Base-by-base conservation (phyloP, 1,140 invertebrate genomes). In the Muscidifurax raptorellus region DNA sequence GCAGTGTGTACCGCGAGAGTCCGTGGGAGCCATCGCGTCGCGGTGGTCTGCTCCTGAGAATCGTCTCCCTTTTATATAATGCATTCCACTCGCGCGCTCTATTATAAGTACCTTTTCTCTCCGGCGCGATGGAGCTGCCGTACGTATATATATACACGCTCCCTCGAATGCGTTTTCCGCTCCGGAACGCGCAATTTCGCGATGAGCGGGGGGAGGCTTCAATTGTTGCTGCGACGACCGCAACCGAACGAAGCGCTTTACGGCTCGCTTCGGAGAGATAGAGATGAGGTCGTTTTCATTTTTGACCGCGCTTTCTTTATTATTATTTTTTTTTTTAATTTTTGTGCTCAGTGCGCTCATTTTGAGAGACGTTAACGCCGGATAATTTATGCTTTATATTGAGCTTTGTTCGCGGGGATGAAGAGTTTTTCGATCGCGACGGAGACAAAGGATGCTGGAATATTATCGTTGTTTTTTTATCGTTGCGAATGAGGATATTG, bases 21-120 rank as follows among this genome's bases (percentile, higher is more conserved):
- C 64, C 82, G 82, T 83, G 82, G 82, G 82, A 83, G 82, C 74
- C 82, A 69, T 25, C 40, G 36, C 82, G 67, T 59, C 82, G 76
- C 67, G 82, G 82, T 84, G 82, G 82, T 84, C 82, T 78, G 28
- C 81, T 77, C 76, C 82, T 79, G 82, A 80, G 82, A 84, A 84
- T 80, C 76, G 66, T 76, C 36, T 40, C 81, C 81, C 81, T 82
- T 82, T 82, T 82, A 82, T 72, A 72, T 82, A 82, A 82, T 82
- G 59, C 72, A 82, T 76, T 76, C 72, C 72, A 27, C 66, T 76
- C 64, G 22, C 32, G 9, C 27, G 1, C 67, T 27, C 18, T 28
- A 30, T 32, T 13, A 32, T 32, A 6, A 32, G 32, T 5, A n/a
- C n/a, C n/a, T n/a, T n/a, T n/a, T n/a, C n/a, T n/a, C n/a, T n/a